Evolutionary conservation across 2,797 vertebrate species (phyloP).

Genomic region (Sebastes kiyomatsui): DNA sequence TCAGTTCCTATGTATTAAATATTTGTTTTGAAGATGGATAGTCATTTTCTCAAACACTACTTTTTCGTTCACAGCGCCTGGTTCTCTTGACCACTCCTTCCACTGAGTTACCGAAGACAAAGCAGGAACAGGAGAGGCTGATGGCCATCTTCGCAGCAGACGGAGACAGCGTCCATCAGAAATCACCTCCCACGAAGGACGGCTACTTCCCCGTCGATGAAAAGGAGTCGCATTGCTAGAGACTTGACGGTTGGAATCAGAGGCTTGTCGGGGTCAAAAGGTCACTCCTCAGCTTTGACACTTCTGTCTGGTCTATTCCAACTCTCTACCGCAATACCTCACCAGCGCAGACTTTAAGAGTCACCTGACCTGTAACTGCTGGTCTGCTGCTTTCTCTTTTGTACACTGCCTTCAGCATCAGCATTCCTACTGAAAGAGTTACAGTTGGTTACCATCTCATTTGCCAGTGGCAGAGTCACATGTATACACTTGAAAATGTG

Average conservation of each 20-base stretch:
- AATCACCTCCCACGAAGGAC: slow-evolving; percentile 63
- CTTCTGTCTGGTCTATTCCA: slow-evolving; percentile 11
- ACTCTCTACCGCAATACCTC: slow-evolving; percentile 67
- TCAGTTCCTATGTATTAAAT: neutral
- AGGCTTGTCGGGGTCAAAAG: slow-evolving; percentile 24
- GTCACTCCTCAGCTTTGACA: slow-evolving; percentile 29
- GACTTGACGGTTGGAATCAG: slow-evolving; percentile 1
- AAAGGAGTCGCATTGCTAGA: slow-evolving; percentile 82
- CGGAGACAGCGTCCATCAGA: slow-evolving; percentile 65
- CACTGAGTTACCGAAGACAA: slow-evolving; percentile 76
- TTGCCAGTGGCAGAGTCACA: slow-evolving; percentile 41
- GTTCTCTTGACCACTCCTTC: slow-evolving; percentile 75
- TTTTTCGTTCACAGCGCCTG: slow-evolving; percentile 64
- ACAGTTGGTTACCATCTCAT: slow-evolving; percentile 30
- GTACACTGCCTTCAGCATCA: slow-evolving; percentile 21
- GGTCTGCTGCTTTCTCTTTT: slow-evolving; percentile 46
- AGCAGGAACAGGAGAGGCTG: slow-evolving; percentile 75
- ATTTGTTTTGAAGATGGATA: neutral
- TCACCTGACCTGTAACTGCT: slow-evolving; percentile 15
- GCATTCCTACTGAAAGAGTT: slow-evolving; percentile 13
- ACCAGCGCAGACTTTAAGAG: slow-evolving; percentile 17
- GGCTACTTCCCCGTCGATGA: slow-evolving; percentile 79
- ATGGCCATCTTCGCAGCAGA: slow-evolving; percentile 72
- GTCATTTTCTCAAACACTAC: neutral
- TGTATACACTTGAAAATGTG: slow-evolving; percentile 32